Evolutionary conservation across 2,113 vertebrate genomes (phyloP).

Genomic region (Eretmodus cyanostictus): DNA sequence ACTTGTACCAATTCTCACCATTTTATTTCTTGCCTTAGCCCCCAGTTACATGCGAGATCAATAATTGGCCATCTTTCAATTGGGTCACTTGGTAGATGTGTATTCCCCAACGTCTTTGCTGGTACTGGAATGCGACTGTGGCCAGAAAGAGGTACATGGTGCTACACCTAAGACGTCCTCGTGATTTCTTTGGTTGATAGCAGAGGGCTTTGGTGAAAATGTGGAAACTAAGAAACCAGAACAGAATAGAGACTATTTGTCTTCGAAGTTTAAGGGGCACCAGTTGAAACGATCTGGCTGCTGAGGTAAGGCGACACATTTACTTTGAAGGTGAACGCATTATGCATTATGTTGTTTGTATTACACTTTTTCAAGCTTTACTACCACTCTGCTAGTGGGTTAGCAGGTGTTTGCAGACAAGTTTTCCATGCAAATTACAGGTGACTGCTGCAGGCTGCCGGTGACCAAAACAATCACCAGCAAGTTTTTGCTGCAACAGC

Average conservation of each 20-base stretch:
- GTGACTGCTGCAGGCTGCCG: fast-evolving
- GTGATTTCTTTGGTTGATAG: neutral
- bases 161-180: neutral
- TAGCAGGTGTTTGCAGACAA: neutral
- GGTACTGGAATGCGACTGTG: neutral
- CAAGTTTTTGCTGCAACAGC: neutral
- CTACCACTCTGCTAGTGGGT: neutral
- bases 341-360: neutral
- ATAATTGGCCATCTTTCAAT: neutral
- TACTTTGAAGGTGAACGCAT: neutral
- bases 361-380: neutral
- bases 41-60: neutral
- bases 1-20: neutral
- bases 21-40: neutral
- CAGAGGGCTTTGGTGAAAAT: neutral
- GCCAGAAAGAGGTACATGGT: neutral
- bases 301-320: neutral
- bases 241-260: neutral
- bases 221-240: neutral
- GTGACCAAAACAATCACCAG: neutral
- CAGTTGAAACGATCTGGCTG: neutral
- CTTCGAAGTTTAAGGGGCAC: neutral
- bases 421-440: neutral
- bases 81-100: fast-evolving
- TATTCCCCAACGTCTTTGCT: neutral